phyloP scores from a whole-genome alignment of 1,140 invertebrate species.

The Heliconius nattereri region DNA sequence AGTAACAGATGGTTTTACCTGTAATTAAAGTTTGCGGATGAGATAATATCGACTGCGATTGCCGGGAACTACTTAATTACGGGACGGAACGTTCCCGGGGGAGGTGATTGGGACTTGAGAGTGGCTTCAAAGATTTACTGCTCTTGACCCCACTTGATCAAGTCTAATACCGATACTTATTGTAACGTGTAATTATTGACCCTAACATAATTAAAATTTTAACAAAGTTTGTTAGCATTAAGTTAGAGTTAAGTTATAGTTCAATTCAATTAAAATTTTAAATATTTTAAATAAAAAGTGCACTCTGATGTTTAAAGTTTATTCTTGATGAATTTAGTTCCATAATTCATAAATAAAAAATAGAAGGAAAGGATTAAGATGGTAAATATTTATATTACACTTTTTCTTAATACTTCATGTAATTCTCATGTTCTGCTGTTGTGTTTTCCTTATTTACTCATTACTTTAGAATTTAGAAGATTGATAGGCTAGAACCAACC shows the following conservation, averaged over 20 bases:
- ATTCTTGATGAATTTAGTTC: no score
- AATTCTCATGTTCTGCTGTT: no score
- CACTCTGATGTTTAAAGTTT: no score
- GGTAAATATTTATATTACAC: no score
- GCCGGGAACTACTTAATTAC: conserved; percentile 71
- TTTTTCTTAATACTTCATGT: no score
- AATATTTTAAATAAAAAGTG: no score
- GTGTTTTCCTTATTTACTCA: no score
- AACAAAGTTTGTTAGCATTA: neutral
- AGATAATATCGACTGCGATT: conserved; percentile 68
- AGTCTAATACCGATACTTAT: conserved; percentile 46
- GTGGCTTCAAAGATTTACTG: conserved; percentile 62
- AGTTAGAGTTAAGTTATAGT: neutral
- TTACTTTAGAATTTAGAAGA: no score
- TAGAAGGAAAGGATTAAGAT: no score
- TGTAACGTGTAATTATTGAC: conserved; percentile 51
- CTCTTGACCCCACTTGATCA: conserved; percentile 68
- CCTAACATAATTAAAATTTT: neutral
- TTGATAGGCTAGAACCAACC: no score
- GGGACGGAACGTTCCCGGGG: conserved; percentile 48
- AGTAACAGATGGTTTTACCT: conserved; percentile 60
- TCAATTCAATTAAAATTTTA: no score
- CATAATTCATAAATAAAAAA: no score
- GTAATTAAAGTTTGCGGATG: conserved; percentile 66
- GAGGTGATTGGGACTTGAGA: conserved; percentile 53